phyloP scores from a whole-genome alignment of 2,888 invertebrate species.

The Busseola fusca region DNA sequence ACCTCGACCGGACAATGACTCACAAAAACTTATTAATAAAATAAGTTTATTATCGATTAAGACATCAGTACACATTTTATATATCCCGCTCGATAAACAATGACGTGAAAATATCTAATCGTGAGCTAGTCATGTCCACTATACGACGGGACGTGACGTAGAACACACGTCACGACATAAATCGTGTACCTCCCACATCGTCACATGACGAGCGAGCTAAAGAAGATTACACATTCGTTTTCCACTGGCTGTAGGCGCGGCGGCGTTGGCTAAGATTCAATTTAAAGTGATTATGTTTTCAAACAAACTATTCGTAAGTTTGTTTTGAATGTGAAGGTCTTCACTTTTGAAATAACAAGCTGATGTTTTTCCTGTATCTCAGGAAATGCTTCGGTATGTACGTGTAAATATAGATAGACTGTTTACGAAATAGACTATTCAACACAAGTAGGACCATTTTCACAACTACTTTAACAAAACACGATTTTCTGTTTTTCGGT shows the following conservation, averaged over 20 bases:
- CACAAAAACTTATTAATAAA: conserved; percentile 30
- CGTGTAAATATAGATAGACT: too few relatives aligned
- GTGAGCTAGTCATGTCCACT: conserved; percentile 33
- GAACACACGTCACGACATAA: conserved; percentile 58
- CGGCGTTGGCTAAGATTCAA: conserved; percentile 55
- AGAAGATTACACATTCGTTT: conserved; percentile 63
- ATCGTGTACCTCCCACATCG: conserved; percentile 74
- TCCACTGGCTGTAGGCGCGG: conserved; percentile 26
- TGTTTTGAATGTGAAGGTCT: conserved; percentile 30
- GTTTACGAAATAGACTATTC: neutral
- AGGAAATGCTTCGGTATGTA: neutral
- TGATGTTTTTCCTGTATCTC: neutral
- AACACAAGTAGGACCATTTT: neutral
- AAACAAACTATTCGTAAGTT: conserved; percentile 42
- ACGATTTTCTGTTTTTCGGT: neutral
- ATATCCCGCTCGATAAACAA: conserved; percentile 31
- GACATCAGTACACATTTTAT: conserved; percentile 25
- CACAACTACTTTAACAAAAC: neutral
- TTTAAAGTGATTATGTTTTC: conserved; percentile 49
- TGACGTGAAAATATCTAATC: conserved; percentile 34
- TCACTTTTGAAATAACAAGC: neutral
- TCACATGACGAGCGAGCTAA: conserved; percentile 76
- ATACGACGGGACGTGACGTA: conserved; percentile 54
- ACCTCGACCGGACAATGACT: conserved; percentile 39
- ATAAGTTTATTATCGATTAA: conserved; percentile 29